Evolutionary conservation across 2,797 vertebrate genomes (phyloP), one percentile per base, ranked within the genome.

Genomic region (Aldrovandia affinis): DNA sequence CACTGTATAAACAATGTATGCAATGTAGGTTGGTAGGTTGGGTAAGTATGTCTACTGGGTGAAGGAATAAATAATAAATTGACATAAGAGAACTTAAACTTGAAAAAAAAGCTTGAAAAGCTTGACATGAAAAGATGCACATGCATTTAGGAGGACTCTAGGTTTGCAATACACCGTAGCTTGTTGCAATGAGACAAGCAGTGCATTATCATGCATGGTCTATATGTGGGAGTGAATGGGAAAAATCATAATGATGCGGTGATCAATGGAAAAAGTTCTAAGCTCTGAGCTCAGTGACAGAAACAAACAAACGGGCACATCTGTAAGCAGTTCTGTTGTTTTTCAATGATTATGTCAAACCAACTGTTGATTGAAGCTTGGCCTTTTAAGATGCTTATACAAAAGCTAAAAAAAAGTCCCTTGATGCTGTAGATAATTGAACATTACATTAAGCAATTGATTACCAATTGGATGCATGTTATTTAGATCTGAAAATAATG

Each of bases 371-470:
- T 47, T 47, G 73, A 77, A 47, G 44, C 42, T 47, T 12, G 73
- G 22, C 73, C 36, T 73, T n/a, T 77, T 77, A 44, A 25, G 22
- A 44, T 44, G 22, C 73, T 44, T 77, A 77, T 77, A 77, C 42
- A 77, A 77, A 47, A 6, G 42, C 30, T 39, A 39, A 77, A 77
- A 68, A 12, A 75, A 77, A 22, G 7, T 25, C 42, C 2, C 42
- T 77, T 77, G 39, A 77, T 77, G 22, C 42, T 47, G 2, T 77
- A 22, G 42, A 2, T 77, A 77, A 77, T 77, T 77, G 42, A 39
- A 77, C 39, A 77, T 77, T 77, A 47, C 73, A 77, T 77, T 77
- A 77, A 22, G 6, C 39, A 47, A 77, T 77, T 77, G 73, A 77
- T 77, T 77, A 77, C 22, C 73, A 77, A 44, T 77, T 77, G 20